Evolutionary conservation across 2,113 vertebrate genomes (phyloP).

Genomic region (Syngnathus typhle): DNA sequence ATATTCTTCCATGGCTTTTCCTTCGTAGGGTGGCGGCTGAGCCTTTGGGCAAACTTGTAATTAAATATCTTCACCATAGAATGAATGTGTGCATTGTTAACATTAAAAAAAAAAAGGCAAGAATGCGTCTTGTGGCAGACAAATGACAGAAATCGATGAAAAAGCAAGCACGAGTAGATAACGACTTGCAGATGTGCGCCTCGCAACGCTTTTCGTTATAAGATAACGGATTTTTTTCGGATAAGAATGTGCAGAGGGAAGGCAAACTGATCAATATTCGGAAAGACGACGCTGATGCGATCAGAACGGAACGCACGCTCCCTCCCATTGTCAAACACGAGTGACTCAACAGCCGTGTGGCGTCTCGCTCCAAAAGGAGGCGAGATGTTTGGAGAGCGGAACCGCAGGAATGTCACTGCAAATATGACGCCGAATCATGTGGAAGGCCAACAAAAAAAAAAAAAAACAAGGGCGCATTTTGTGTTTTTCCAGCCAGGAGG

Average conservation of each 20-base stretch:
- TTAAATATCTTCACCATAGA: too few species aligned
- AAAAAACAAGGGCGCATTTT: background rate
- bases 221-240: too few species aligned
- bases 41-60: too few species aligned
- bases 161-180: background rate
- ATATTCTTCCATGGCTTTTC: too few species aligned
- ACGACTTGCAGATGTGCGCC: background rate
- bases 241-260: background rate
- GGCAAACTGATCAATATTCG: background rate
- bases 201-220: too few species aligned
- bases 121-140: too few species aligned
- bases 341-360: background rate
- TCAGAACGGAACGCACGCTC: slow-evolving; percentile 2
- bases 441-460: background rate
- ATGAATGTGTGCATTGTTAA: too few species aligned
- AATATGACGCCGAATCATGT: slow-evolving; percentile 19
- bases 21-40: too few species aligned
- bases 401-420: slow-evolving; percentile 47
- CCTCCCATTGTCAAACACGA: slow-evolving; percentile 4
- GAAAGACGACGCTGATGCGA: background rate
- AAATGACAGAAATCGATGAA: background rate
- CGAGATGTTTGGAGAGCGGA: slow-evolving; percentile 31
- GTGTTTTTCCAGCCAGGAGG: background rate
- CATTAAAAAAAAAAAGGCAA: too few species aligned
- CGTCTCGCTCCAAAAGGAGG: background rate